Evolutionary conservation across 2,113 vertebrate species (phyloP), one percentile per base, ranked within the genome.

Genomic region (Tylochromis polylepis): DNA sequence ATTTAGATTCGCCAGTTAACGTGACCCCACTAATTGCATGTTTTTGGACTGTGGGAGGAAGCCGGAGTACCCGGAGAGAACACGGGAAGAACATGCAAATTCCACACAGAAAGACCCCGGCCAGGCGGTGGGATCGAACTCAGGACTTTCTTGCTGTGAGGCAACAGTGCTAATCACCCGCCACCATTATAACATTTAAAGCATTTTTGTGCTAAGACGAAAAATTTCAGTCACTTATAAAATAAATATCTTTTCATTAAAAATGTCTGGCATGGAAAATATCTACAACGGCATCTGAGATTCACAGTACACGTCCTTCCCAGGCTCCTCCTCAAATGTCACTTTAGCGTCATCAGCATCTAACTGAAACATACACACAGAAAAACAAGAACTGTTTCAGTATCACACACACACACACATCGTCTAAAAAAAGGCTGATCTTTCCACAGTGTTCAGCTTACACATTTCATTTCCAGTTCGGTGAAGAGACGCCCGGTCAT

Each of bases 231-330:
- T 41, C 9, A 55, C 10, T 82, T 80, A 85, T 83, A 81, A 86
- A 93, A 91, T 90, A 88, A 86, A 92, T 62, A 86, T 77, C 0
- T 58, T 58, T 70, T n/a, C 79, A 22, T 75, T 87, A 49, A 10
- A 80, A 65, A 56, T 51, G 85, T 84, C 34, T 86, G 80, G 70
- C 55, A 70, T 24, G 8, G 58, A 80, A 56, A 31, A 84, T 14
- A 29, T 92, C 89, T 96, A 97, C 72, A 95, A 86, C 11, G 98
- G 98, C 98, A 99, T 99, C 89, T 96, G 95, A 81, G 97, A 95
- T 95, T 99, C 98, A 36, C 97, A 89, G 77, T 99, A 99, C 43
- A 98, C 96, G 4, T 99, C 98, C 4, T 87, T 94, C 8, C 98
- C 98, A 5, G 97, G 96, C 3, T 95, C 91, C 94, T 99, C 98